phyloP scores from a whole-genome alignment of 2,888 invertebrate species.

The Habrosyne pyritoides region DNA sequence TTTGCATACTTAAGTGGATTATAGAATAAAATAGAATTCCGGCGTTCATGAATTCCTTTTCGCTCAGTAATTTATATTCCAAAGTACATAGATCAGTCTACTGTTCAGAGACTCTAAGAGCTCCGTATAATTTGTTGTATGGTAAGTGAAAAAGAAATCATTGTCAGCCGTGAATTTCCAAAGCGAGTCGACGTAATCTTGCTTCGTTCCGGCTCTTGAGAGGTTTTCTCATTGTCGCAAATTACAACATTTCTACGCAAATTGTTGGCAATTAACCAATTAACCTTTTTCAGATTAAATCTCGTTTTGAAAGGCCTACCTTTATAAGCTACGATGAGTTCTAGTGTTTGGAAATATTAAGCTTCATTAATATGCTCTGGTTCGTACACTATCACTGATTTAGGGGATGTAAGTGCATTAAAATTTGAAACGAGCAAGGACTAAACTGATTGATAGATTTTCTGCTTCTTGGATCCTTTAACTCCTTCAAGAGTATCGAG shows the following conservation, averaged over 20 bases:
- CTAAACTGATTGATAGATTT: no score
- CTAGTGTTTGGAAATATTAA: neutral
- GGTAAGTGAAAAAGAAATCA: neutral
- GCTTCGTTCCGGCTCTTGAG: slow-evolving; percentile 35
- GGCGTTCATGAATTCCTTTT: neutral
- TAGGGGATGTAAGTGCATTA: no score
- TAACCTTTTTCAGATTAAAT: slow-evolving; percentile 2
- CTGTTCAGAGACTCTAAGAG: neutral
- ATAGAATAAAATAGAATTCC: no score
- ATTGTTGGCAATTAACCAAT: slow-evolving; percentile 22
- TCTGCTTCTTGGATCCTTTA: no score
- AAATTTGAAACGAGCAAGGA: no score
- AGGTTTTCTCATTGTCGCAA: slow-evolving; percentile 33
- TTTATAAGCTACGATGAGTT: neutral
- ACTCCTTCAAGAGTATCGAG: no score
- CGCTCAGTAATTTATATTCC: neutral
- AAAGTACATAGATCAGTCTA: neutral
- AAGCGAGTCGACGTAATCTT: slow-evolving; percentile 30
- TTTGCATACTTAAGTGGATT: neutral
- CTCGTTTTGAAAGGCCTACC: slow-evolving; percentile 1
- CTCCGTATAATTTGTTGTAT: slow-evolving; percentile 21
- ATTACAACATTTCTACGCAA: slow-evolving; percentile 34
- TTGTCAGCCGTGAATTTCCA: neutral
- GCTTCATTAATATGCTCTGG: no score
- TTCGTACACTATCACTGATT: no score